These are phyloP conservation scores for Heteromurus nitidus DNA, from an alignment of 2,888 invertebrate species.

Conservation along the genomic window DNA sequence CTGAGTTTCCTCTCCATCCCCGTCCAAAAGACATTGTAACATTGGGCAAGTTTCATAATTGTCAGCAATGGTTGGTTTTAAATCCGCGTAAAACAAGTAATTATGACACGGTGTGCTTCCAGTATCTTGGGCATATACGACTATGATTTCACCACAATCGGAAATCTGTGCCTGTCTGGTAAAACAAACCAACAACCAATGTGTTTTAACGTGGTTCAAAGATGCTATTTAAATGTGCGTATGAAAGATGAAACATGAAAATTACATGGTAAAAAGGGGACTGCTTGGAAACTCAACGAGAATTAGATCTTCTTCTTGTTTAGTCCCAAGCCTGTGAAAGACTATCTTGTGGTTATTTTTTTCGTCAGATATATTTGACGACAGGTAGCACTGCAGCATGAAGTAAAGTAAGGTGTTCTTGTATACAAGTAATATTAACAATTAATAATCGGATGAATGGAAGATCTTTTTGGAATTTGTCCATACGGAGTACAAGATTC, in stretches of 20 bases:
- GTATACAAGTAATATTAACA: slow-evolving; percentile 67
- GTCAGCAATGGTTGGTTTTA: neutral
- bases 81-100: slow-evolving; percentile 34
- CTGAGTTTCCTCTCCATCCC: slow-evolving; percentile 27
- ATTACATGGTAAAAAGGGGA: neutral
- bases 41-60: slow-evolving; percentile 17
- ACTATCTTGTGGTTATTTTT: neutral
- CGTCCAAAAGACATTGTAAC: slow-evolving; percentile 18
- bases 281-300: slow-evolving; percentile 25
- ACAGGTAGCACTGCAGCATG: neutral
- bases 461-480: too few species aligned
- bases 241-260: too few species aligned
- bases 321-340: slow-evolving; percentile 45
- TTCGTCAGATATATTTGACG: neutral
- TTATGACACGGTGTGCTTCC: neutral
- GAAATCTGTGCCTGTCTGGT: slow-evolving; percentile 46
- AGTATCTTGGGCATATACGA: slow-evolving; percentile 30
- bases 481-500: slow-evolving; percentile 93
- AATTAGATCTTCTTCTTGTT: slow-evolving; percentile 27
- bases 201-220: neutral
- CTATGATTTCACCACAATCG: slow-evolving; percentile 38
- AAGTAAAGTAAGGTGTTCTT: neutral
- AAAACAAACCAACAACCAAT: neutral
- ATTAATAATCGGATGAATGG: too few species aligned
- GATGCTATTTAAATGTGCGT: neutral